Percentiles rank a stretch among this genome's conserved stretches.
Evolutionary conservation across 2,888 invertebrate species (phyloP).

Genomic region (Brachynemurus nebulosus): DNA sequence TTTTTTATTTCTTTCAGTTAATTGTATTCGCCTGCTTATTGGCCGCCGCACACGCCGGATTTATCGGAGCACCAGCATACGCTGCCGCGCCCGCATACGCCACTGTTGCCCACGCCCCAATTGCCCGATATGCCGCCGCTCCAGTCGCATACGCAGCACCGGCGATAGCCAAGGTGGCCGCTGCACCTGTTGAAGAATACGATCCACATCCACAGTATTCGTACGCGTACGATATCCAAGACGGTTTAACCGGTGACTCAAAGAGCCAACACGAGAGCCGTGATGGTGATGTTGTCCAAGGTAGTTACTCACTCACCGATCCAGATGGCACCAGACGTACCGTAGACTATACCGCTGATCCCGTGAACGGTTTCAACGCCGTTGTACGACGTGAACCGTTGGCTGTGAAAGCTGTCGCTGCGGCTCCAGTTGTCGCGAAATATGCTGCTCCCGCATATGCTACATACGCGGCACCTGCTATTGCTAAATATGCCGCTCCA

Average conservation of each 20-base stretch:
- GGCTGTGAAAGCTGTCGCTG: constrained; percentile 1
- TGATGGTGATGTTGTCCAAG: constrained; percentile 34
- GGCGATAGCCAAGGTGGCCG: constrained; percentile 7
- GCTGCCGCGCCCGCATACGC: constrained; percentile 29
- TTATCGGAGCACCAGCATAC: constrained; percentile 33
- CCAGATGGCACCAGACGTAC: constrained; percentile 34
- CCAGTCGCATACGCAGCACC: constrained; percentile 16
- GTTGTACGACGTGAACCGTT: constrained; percentile 27
- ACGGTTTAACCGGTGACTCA: constrained; percentile 33
- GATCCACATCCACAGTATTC: constrained; percentile 36
- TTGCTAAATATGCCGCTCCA: constrained; percentile 23
- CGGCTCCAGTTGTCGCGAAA: constrained; percentile 2
- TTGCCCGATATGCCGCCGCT: constrained; percentile 8
- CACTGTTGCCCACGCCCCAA: constrained; percentile 20
- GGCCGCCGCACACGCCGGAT: constrained; percentile 1
- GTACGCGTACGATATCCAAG: constrained; percentile 35
- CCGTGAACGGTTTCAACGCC: constrained; percentile 36
- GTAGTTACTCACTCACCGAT: constrained; percentile 33
- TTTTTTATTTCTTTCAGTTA: neutral
- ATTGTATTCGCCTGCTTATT: neutral
- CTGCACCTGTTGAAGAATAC: constrained; percentile 16
- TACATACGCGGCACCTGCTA: constrained; percentile 1
- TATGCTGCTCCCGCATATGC: constrained; percentile 6
- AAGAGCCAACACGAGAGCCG: constrained; percentile 35
- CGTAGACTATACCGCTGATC: constrained; percentile 36